Percentiles rank a stretch among this genome's conserved stretches.
Conservation (phyloP, 2,113 vertebrate genomes). For the Rynchops niger region DNA sequence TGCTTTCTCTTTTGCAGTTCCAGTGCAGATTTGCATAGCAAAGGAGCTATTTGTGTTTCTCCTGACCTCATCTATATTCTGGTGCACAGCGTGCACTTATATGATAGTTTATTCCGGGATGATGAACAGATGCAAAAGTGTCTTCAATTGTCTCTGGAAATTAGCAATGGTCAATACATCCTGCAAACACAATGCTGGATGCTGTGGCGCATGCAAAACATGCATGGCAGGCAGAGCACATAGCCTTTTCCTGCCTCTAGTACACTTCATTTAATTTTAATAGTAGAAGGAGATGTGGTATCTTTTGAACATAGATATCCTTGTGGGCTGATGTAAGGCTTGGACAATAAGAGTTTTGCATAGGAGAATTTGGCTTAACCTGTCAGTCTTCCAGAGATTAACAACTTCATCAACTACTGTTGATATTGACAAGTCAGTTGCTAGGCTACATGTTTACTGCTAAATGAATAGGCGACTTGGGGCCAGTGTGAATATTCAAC, state of each 20-base stretch:
- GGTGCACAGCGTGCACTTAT: slow-evolving; percentile 31
- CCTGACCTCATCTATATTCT: slow-evolving; percentile 51
- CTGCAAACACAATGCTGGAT: slow-evolving; percentile 41
- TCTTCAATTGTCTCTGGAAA: slow-evolving; percentile 69
- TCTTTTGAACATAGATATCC: slow-evolving; percentile 66
- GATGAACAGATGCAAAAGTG: slow-evolving; percentile 59
- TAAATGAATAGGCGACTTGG: slow-evolving; percentile 78
- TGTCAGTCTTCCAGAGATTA: slow-evolving; percentile 79
- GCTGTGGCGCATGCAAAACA: slow-evolving; percentile 36
- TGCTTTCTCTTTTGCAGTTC: slow-evolving; percentile 25
- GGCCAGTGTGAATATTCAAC: slow-evolving; percentile 80
- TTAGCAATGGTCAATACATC: slow-evolving; percentile 62
- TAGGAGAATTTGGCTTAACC: slow-evolving; percentile 52
- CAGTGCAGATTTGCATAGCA: slow-evolving; percentile 23
- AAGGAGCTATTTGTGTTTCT: slow-evolving; percentile 41
- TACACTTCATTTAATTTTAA: slow-evolving; percentile 78
- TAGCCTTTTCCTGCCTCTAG: slow-evolving; percentile 71
- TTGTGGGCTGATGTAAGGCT: slow-evolving; percentile 56
- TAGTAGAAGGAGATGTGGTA: slow-evolving; percentile 66
- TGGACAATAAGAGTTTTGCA: slow-evolving; percentile 60
- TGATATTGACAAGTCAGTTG: slow-evolving; percentile 85
- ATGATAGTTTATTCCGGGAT: slow-evolving; percentile 53
- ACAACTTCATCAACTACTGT: slow-evolving; percentile 83
- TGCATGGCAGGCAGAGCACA: slow-evolving; percentile 46
- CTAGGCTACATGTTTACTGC: slow-evolving; percentile 81